phyloP scores from a whole-genome alignment of 2,113 vertebrate genomes.

The Psilopogon haemacephalus region DNA sequence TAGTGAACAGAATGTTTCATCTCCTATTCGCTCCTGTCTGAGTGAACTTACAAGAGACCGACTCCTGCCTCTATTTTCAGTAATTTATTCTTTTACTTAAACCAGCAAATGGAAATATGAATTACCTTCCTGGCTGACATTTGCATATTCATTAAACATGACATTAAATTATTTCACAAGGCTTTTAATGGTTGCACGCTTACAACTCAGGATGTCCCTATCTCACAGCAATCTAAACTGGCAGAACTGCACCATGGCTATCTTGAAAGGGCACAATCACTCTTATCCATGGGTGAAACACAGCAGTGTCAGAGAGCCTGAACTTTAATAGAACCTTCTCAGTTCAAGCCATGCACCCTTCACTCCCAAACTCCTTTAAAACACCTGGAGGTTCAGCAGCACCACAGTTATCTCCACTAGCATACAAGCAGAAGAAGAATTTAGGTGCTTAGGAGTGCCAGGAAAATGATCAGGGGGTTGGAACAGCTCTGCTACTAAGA shows the following conservation, averaged over 20 bases:
- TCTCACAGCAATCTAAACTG: not conserved
- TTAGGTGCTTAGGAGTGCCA: not conserved
- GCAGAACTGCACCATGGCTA: not conserved
- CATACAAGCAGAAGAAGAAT: not conserved
- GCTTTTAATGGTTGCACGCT: constrained; percentile 1
- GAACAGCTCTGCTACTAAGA: too few relatives aligned
- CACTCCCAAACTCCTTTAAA: not conserved
- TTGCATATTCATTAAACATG: constrained; percentile 56
- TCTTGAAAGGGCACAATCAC: not conserved
- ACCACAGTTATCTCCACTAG: not conserved
- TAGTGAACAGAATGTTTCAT: not conserved
- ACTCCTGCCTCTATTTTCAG: constrained; percentile 1
- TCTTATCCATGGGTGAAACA: not conserved
- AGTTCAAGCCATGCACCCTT: not conserved
- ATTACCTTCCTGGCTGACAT: constrained; percentile 33
- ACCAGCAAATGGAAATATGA: not conserved
- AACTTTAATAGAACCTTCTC: not conserved
- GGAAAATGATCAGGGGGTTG: too few relatives aligned
- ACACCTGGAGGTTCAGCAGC: not conserved
- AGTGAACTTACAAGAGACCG: constrained; percentile 3
- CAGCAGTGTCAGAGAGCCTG: not conserved
- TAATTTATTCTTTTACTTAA: constrained; percentile 41
- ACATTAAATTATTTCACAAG: constrained; percentile 13
- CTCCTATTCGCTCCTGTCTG: not conserved
- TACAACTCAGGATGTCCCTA: not conserved